phyloP scores from a whole-genome alignment of 1,140 invertebrate species.

The Dysdera silvatica region DNA sequence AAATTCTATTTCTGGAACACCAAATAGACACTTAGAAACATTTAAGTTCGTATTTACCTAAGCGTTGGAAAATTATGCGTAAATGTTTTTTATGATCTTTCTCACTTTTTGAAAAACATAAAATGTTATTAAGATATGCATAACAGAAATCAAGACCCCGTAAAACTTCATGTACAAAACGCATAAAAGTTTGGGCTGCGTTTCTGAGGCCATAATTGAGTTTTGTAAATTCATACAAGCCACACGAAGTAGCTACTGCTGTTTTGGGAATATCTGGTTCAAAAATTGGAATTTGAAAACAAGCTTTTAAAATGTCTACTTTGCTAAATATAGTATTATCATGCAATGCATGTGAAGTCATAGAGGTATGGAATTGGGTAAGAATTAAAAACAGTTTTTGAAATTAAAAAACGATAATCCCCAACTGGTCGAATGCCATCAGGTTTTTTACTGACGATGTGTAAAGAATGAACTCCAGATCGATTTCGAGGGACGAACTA shows the following conservation, averaged over 20 bases:
- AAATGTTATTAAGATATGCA: background rate
- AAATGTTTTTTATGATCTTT: background rate
- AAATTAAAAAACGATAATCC: background rate
- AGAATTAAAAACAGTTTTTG: too few species aligned
- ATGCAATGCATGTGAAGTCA: too few species aligned
- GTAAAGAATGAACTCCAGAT: background rate
- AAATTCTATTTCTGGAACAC: constrained; percentile 15
- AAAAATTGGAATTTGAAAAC: too few species aligned
- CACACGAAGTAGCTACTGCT: too few species aligned
- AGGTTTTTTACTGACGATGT: background rate
- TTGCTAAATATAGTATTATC: too few species aligned
- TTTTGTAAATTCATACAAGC: too few species aligned
- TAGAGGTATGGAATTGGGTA: too few species aligned
- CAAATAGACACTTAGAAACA: constrained; percentile 23
- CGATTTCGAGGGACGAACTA: constrained; percentile 3
- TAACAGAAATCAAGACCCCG: background rate
- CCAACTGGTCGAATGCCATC: background rate
- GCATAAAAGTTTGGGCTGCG: background rate
- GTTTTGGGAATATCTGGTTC: too few species aligned
- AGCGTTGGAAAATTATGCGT: background rate
- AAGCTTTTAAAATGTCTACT: too few species aligned
- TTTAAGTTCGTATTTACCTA: constrained; percentile 7
- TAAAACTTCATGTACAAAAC: too few species aligned
- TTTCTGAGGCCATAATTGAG: too few species aligned
- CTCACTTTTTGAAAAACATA: background rate